Base-by-base conservation (phyloP, 37 sponge, comb jelly and placozoan genomes). In the Theonella swinhoei region DNA sequence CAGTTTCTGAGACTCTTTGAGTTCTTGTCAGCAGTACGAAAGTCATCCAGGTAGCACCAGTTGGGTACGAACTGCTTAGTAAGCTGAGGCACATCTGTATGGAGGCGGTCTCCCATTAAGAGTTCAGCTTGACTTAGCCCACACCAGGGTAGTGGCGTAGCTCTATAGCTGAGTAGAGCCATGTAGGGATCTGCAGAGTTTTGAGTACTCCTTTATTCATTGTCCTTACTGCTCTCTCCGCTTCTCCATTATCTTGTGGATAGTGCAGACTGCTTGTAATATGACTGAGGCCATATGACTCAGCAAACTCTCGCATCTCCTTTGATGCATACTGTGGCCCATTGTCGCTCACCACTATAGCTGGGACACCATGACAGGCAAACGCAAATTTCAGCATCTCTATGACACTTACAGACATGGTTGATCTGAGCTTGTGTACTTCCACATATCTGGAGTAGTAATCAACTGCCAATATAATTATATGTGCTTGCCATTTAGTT, bases 201-300 rank as follows among this genome's bases (percentile, higher is more conserved):
- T 25, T 11, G 0, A 87, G 42, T 8, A 87, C 68, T 23, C 29
- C 33, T 37, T 87, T 87, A 0, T 84, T 79, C 4, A 84, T 80
- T 24, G 85, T 89, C 64, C 79, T 41, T 11, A 89, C 75, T 36
- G 63, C 73, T 0, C 90, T 41, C 64, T 89, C 85, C 0, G 68
- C 84, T 20, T 37, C 75, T 0, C 90, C 80, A 79, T 89, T 84
- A 59, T 75, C 68, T n/a, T 84, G 85, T 20, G 80, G 85, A 41
- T 84, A 78, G 39, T 58, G 64, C 29, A 75, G 90, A 68, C 84
- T 84, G 65, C 73, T 89, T n/a, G 85, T 84, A 30, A 84, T 38
- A 61, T 84, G 90, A 14, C 35, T 29, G 68, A 89, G 84, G 5
- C 39, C 80, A 37, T 83, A 89, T 2, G 31, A n/a, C 30, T 59